Percentiles rank a stretch among this genome's conserved stretches.
These are phyloP conservation scores for Discoglossus pictus DNA, from an alignment of 2,797 vertebrate genomes.

Conservation along the genomic window DNA sequence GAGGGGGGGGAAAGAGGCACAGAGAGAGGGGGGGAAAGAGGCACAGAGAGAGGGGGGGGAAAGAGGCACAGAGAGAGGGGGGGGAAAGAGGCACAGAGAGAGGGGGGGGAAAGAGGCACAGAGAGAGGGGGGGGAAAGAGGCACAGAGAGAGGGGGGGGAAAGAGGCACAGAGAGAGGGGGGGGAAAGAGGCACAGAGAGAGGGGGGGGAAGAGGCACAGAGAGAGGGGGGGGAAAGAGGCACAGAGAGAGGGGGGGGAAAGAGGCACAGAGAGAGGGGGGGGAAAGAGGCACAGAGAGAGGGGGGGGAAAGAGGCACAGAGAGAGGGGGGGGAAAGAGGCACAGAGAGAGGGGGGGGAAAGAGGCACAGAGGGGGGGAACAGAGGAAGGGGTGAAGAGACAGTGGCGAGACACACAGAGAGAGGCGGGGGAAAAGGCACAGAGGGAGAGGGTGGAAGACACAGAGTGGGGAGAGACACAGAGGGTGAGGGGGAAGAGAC, in stretches of 20 bases:
- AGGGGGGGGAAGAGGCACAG: neutral
- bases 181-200: neutral
- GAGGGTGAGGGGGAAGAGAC: neutral
- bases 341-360: neutral
- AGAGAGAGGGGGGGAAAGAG: no score
- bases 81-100: neutral
- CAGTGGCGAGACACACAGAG: neutral
- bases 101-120: neutral
- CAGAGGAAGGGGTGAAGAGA: neutral
- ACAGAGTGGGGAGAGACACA: neutral
- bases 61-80: no score
- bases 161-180: neutral
- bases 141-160: neutral
- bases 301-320: neutral
- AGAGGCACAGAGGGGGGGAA: neutral
- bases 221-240: neutral
- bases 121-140: neutral
- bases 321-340: neutral
- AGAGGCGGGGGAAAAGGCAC: neutral
- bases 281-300: neutral
- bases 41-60: no score
- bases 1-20: no score
- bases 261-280: neutral
- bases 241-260: neutral
- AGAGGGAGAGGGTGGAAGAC: neutral